Conservation (phyloP, 2,888 invertebrate species). For the Patella pellucida region DNA sequence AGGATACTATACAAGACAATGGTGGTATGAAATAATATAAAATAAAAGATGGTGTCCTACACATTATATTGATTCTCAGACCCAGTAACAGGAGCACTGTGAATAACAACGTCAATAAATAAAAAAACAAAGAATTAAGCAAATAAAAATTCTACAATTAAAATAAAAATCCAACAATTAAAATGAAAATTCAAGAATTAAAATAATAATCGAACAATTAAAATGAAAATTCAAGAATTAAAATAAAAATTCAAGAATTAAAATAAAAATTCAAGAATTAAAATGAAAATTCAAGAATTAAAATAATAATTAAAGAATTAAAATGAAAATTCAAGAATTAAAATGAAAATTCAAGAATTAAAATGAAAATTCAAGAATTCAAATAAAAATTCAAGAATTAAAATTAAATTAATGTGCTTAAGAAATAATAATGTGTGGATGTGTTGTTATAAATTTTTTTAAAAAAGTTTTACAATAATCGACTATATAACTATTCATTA, state of each 20-base stretch:
- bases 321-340: no score
- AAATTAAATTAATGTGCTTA: neutral
- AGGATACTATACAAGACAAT: neutral
- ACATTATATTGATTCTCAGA: conserved; percentile 64
- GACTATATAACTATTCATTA: no score
- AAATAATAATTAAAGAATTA: no score
- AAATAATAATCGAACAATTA: neutral
- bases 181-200: neutral
- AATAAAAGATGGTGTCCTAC: conserved; percentile 52
- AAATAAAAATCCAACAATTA: neutral
- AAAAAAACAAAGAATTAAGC: conserved; percentile 15
- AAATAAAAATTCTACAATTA: neutral
- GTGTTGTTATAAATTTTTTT: no score
- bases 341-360: neutral
- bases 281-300: neutral
- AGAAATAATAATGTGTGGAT: neutral
- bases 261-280: neutral
- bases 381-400: neutral
- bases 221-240: neutral
- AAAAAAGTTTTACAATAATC: no score
- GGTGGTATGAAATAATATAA: conserved; percentile 14
- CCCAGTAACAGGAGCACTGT: conserved; percentile 37
- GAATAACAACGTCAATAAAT: conserved; percentile 21
- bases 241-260: no score
- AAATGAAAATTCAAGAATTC: neutral